Base-by-base conservation (phyloP, 2,888 invertebrate genomes). In the Folsomia candida region DNA sequence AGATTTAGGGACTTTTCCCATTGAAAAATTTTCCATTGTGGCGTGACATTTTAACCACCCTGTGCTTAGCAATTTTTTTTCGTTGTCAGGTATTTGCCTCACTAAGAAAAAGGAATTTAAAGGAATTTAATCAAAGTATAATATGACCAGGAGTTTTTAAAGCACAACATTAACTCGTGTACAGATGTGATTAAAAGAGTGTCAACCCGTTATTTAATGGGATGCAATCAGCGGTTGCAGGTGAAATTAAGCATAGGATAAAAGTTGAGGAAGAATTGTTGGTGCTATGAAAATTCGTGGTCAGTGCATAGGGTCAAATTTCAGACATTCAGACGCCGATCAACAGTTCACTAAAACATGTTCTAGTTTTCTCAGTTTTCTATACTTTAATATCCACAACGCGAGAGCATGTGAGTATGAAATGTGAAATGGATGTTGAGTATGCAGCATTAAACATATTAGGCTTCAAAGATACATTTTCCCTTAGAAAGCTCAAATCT, bases 261-360 rank as follows among this genome's bases (percentile, higher is more conserved):
- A 37, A 4, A 37, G 37, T 37, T 37, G 37, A 37, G 37, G 37
- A 37, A 37, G 37, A 37, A 37, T 37, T 14, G 37, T 14, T 9
- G 37, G 14, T 37, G 37, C 68, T 61, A 65, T 57, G 61, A 72
- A 67, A 72, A 63, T 70, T 75, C 73, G 73, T 76, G 75, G 76
- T 76, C 77, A 75, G 73, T 59, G 73, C 70, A 76, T 73, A 76
- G 78, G 78, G 79, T 79, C 79, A 79, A 76, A 79, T 79, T 79
- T 79, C 77, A 79, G 79, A 79, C 79, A 79, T 79, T 76, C 77
- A 76, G 79, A 73, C 76, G 78, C 76, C 79, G 69, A 69, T 70
- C 71, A 68, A 63, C 74, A 59, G 70, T 70, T 71, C 72, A 65
- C 70, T 70, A 71, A 70, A 75, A 77, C 77, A 77, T 75, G 77